These are phyloP conservation scores for Anas capensis DNA, from an alignment of 2,797 vertebrate genomes.

Conservation along the genomic window DNA sequence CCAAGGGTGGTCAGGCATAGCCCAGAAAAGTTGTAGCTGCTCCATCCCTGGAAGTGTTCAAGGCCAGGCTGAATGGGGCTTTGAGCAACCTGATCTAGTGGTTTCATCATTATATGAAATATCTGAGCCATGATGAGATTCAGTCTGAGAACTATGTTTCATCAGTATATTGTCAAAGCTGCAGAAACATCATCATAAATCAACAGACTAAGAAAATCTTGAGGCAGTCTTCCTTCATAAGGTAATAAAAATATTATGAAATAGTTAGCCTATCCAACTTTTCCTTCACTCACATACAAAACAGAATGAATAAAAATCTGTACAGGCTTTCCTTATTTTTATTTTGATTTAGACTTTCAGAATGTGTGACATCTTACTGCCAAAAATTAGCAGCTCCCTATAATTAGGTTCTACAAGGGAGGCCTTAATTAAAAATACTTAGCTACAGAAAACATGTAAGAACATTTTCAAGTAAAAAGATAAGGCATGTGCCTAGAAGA, in stretches of 20 bases:
- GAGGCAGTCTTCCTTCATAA: background rate
- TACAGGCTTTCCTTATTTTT: background rate
- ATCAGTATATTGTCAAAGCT: background rate
- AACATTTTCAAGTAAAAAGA: background rate
- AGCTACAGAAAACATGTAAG: background rate
- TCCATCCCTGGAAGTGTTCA: too few relatives aligned
- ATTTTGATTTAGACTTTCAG: background rate
- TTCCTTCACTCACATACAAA: background rate
- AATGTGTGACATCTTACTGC: background rate
- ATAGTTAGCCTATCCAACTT: background rate
- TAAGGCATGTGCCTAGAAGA: background rate
- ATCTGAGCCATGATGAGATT: background rate
- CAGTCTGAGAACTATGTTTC: background rate
- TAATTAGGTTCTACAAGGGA: background rate
- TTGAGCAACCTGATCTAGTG: too few relatives aligned
- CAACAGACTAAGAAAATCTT: background rate
- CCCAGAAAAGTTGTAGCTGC: too few relatives aligned
- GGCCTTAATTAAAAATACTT: background rate
- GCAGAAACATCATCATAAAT: background rate
- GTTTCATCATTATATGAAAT: too few relatives aligned
- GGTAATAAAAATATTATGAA: background rate
- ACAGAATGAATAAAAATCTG: background rate
- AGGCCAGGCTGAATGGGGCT: too few relatives aligned
- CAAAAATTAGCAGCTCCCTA: background rate
- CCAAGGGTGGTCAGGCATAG: too few relatives aligned